phyloP scores from a whole-genome alignment of 2,113 vertebrate genomes.

The Meleagris gallopavo region DNA sequence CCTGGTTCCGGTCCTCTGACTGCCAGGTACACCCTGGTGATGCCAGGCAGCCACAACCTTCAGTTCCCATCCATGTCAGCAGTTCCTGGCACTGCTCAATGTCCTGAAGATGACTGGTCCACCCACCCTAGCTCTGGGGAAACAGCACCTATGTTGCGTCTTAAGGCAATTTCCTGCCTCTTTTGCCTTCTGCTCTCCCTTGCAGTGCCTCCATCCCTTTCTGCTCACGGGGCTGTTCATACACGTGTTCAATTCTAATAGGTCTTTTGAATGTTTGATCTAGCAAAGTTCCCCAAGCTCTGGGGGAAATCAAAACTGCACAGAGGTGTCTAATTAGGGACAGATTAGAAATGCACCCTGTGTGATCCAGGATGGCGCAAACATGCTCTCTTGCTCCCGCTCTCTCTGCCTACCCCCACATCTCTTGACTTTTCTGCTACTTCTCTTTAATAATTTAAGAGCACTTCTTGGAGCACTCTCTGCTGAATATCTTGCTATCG shows the following conservation, averaged over 20 bases:
- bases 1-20: neutral
- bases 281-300: neutral
- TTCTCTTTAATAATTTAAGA: neutral
- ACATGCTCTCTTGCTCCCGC: neutral
- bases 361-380: neutral
- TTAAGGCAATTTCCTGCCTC: neutral
- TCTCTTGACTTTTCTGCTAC: neutral
- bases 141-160: neutral
- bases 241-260: neutral
- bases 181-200: neutral
- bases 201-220: neutral
- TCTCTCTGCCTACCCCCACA: neutral
- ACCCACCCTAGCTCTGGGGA: neutral
- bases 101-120: neutral
- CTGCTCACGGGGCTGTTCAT: neutral
- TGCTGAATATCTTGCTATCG: neutral
- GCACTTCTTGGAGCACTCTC: neutral
- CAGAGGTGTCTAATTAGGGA: neutral
- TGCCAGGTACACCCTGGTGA: neutral
- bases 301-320: neutral
- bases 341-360: neutral
- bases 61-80: fast-evolving
- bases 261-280: neutral
- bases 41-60: neutral
- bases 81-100: neutral